A percentile compares a stretch with the other conserved stretches of the same genome.
These are phyloP conservation scores for Mimachlamys varia DNA, from an alignment of 2,888 invertebrate species.

Conservation along the genomic window DNA sequence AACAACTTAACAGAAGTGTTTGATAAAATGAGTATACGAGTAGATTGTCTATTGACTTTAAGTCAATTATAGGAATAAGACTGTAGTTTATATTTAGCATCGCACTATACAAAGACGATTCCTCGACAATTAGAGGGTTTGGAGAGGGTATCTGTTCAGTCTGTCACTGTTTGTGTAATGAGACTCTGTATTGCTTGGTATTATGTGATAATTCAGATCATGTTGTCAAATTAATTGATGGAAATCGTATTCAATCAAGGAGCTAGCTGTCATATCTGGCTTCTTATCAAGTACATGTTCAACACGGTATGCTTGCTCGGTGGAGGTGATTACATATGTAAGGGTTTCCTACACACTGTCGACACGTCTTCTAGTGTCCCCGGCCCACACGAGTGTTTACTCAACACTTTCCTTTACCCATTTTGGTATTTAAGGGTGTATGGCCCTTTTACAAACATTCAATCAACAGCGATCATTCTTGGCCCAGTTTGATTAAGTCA, in stretches of 20 bases:
- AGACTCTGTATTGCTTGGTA: not conserved
- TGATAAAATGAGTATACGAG: too few relatives aligned
- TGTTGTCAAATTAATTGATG: constrained; percentile 4
- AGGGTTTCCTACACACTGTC: not conserved
- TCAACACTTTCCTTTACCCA: not conserved
- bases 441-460: constrained; percentile 31
- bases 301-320: not conserved
- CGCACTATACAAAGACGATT: not conserved
- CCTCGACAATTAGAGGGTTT: not conserved
- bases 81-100: not conserved
- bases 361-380: not conserved
- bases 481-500: constrained; percentile 28
- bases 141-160: not conserved
- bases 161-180: constrained; percentile 3
- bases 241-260: constrained; percentile 8
- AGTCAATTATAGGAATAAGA: not conserved
- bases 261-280: not conserved
- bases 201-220: constrained; percentile 28
- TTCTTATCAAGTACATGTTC: constrained; percentile 34
- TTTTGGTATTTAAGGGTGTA: not conserved
- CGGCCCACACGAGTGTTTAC: not conserved
- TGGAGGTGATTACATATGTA: not conserved
- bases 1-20: too few relatives aligned
- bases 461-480: not conserved
- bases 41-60: not conserved